Conservation (phyloP, 2,888 invertebrate species). For the Julus scanicus region DNA sequence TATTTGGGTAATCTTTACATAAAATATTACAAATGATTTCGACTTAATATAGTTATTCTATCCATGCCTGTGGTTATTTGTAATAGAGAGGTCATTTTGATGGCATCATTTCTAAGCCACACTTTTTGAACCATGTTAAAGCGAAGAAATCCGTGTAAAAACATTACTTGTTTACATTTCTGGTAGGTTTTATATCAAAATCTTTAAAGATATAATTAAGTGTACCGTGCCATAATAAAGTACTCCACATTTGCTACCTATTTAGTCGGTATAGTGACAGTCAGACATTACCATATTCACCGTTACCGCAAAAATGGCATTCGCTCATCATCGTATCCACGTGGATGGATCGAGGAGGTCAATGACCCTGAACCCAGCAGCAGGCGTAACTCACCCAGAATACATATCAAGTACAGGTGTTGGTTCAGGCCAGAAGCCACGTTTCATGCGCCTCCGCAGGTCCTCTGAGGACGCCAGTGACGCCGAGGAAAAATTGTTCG, state of each 20-base stretch:
- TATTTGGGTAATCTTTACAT: too few relatives aligned
- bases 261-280: neutral
- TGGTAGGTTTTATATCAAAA: neutral
- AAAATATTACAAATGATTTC: too few relatives aligned
- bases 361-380: neutral
- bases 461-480: conserved; percentile 18
- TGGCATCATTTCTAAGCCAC: too few relatives aligned
- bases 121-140: neutral
- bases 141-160: too few relatives aligned
- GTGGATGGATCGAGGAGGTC: neutral
- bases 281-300: neutral
- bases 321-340: neutral
- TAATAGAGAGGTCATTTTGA: too few relatives aligned
- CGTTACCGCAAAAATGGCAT: neutral
- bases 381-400: neutral
- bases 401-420: neutral
- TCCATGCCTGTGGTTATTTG: too few relatives aligned
- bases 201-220: neutral
- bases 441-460: conserved; percentile 22
- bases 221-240: neutral
- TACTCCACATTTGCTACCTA: too few relatives aligned
- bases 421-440: neutral
- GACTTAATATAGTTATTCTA: too few relatives aligned
- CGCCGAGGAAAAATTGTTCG: conserved; percentile 20
- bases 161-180: too few relatives aligned